Conservation (phyloP, 2,888 invertebrate species). For the Sepiola atlantica region DNA sequence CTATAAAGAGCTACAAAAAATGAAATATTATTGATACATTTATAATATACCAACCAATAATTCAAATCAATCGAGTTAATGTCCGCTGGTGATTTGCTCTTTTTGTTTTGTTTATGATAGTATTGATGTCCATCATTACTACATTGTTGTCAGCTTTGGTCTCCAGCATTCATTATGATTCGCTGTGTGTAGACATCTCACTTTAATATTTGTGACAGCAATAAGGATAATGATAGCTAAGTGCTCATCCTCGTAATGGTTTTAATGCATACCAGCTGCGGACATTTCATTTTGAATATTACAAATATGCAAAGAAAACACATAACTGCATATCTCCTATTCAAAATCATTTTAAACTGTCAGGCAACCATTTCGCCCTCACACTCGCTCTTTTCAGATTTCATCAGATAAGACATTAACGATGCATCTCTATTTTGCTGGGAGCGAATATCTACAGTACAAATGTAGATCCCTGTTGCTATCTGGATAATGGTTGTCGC, state of each 20-base stretch:
- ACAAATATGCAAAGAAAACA: background rate
- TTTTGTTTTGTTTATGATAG: too few relatives aligned
- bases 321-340: background rate
- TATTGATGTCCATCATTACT: too few relatives aligned
- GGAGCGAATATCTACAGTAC: background rate
- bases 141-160: too few relatives aligned
- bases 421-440: background rate
- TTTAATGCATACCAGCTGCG: background rate
- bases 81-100: too few relatives aligned
- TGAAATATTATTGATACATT: too few relatives aligned
- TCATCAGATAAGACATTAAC: background rate
- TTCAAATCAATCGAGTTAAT: too few relatives aligned
- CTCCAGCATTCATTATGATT: too few relatives aligned
- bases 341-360: background rate
- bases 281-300: background rate
- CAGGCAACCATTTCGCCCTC: background rate
- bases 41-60: too few relatives aligned
- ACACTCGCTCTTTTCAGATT: too few relatives aligned
- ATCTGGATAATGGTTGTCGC: background rate
- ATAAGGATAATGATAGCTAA: background rate
- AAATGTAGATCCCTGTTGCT: background rate
- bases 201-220: background rate
- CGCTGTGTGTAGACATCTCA: background rate
- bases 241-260: background rate
- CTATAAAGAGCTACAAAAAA: too few relatives aligned